Percentiles rank a stretch among this genome's conserved stretches.
These are phyloP conservation scores for Falco biarmicus DNA, from an alignment of 2,797 vertebrate species.

Conservation along the genomic window DNA sequence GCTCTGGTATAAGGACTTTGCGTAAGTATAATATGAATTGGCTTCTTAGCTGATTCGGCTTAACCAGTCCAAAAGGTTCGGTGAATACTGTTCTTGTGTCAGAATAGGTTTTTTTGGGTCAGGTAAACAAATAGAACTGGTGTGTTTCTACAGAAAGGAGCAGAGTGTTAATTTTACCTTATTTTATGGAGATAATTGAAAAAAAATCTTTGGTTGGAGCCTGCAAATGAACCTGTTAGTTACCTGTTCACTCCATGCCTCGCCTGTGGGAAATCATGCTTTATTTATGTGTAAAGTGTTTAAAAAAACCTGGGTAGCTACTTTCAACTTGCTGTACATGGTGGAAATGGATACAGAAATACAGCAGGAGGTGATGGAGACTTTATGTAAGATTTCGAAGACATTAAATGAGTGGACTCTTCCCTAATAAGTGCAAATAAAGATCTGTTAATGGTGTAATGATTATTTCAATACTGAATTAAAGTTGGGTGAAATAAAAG, in stretches of 20 bases:
- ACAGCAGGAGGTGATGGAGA: neutral
- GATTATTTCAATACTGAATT: constrained; percentile 5
- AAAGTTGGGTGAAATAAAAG: neutral
- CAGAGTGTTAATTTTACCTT: neutral
- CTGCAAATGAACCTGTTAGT: neutral
- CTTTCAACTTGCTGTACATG: neutral
- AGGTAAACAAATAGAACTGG: neutral
- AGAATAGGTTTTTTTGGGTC: neutral
- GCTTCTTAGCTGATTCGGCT: neutral
- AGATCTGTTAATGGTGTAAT: neutral
- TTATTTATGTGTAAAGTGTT: neutral
- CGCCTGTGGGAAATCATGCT: neutral
- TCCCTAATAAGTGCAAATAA: neutral
- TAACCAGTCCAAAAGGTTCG: neutral
- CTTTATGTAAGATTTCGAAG: neutral
- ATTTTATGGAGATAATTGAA: neutral
- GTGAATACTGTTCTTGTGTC: neutral
- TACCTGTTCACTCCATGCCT: neutral
- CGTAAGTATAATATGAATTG: fast-evolving
- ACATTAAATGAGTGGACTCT: neutral
- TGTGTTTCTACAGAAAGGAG: neutral
- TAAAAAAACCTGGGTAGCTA: neutral
- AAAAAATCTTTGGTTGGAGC: neutral
- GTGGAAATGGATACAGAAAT: neutral
- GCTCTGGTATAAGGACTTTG: neutral